Evolutionary conservation across 2,888 invertebrate genomes (phyloP).

Genomic region (Drosophila rellima): DNA sequence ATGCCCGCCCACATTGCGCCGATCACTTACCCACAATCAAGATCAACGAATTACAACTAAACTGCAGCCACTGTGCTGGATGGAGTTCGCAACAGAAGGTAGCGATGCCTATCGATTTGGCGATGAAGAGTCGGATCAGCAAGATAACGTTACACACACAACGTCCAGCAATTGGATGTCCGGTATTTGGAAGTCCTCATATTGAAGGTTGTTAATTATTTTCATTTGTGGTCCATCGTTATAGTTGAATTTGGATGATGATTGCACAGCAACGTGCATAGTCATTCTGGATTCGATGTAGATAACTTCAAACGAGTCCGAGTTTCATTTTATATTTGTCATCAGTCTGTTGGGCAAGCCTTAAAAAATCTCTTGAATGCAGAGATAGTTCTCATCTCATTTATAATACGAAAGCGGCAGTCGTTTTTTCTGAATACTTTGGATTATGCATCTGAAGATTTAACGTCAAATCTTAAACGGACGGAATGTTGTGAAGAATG

Average conservation of each 20-base stretch:
- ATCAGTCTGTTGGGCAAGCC: background rate
- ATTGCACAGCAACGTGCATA: background rate
- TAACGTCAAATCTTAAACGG: background rate
- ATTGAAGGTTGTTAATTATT: slow-evolving; percentile 8
- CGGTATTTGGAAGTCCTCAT: background rate
- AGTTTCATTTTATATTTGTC: background rate
- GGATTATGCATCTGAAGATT: background rate
- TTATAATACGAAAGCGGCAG: background rate
- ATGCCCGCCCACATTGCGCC: slow-evolving; percentile 42
- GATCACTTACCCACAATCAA: slow-evolving; percentile 70
- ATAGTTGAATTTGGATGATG: background rate
- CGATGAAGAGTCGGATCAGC: slow-evolving; percentile 26
- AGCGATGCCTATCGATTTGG: slow-evolving; percentile 18
- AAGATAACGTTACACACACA: slow-evolving; percentile 13
- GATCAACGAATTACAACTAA: slow-evolving; percentile 72
- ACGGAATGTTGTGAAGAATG: slow-evolving; percentile 19
- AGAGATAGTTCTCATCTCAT: background rate
- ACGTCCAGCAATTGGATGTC: slow-evolving; percentile 8
- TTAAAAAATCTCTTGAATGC: background rate
- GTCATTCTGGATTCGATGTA: background rate
- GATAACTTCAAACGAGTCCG: background rate
- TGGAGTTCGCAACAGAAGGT: slow-evolving; percentile 25
- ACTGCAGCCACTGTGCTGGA: slow-evolving; percentile 41
- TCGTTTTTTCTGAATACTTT: background rate
- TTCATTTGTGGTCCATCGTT: background rate